Evolutionary conservation across 2,797 vertebrate genomes (phyloP), one percentile per base, ranked within the genome.

Genomic region (Adrianichthys oophorus): DNA sequence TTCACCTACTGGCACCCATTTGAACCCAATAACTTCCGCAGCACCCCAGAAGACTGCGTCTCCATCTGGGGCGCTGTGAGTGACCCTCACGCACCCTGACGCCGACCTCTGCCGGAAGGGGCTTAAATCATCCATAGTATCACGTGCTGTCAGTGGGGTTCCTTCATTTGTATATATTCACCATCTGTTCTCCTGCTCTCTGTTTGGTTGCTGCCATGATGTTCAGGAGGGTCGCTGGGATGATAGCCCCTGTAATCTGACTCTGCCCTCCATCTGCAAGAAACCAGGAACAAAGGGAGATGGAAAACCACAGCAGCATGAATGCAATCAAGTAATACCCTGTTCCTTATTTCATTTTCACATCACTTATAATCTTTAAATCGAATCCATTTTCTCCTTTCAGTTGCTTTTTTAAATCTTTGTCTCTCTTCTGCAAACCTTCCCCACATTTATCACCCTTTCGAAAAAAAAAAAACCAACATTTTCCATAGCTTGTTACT

Each of bases 1-100:
- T 97, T 99, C 80, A 99, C 98, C 0, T 94, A 91, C 76, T 99
- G 98, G 98, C 96, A 99, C 56, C 95, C 95, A 0, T 98, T 94
- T 4, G 96, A 99, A 80, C 98, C 98, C 75, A 99, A 99, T 87
- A 99, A 98, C 88, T 98, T 98, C 84, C 93, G 93, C 13, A 95
- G 96, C 89, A 96, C 90, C 64, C 92, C 90, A 49, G 98, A 99
- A 59, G 97, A 98, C 69, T 99, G 98, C 0, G 96, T 99, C 68
- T 97, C 94, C 71, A 92, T 99, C 70, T 98, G 96, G 96, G 98
- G 97, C 40, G 88, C 92, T 48, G 98, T 99, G 88, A 95, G 97
- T 90, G 65, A 65, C 59, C 48, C 14, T 15, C 21, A 4, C 1
- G 5, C 45, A 17, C n/a, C 59, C 43, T 29, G 29, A 12, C 15